Percentiles rank a stretch among this genome's conserved stretches.
These are phyloP conservation scores for Lutjanus campechanus DNA, from an alignment of 2,797 vertebrate genomes.

Conservation along the genomic window DNA sequence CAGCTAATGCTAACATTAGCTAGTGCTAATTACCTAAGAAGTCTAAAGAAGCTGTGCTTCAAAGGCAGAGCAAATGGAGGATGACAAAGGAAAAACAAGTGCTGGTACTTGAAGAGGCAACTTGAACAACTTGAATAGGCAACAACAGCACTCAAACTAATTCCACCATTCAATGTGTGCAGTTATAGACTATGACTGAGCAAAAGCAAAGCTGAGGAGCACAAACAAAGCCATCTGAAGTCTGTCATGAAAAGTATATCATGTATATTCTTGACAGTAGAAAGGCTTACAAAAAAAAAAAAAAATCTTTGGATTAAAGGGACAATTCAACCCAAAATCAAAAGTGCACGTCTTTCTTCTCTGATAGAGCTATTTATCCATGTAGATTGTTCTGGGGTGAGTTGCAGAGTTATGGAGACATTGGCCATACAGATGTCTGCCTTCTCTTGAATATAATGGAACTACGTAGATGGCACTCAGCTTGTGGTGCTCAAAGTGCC, in stretches of 20 bases:
- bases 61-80: background rate
- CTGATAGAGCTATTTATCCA: too few relatives aligned
- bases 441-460: too few relatives aligned
- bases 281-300: background rate
- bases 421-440: too few relatives aligned
- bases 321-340: too few relatives aligned
- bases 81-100: background rate
- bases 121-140: conserved; percentile 5
- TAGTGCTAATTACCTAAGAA: background rate
- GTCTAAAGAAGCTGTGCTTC: background rate
- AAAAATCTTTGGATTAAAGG: background rate
- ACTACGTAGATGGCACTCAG: too few relatives aligned
- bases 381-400: too few relatives aligned
- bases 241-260: conserved; percentile 1
- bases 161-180: background rate
- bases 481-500: too few relatives aligned
- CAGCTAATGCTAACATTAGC: background rate
- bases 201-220: conserved; percentile 12
- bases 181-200: background rate
- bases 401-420: too few relatives aligned
- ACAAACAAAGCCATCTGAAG: conserved; percentile 23
- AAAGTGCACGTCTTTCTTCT: too few relatives aligned
- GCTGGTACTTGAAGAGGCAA: conserved; percentile 8
- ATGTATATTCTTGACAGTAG: background rate
- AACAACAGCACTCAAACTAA: background rate